These are phyloP conservation scores for Aphidius ervi DNA, from an alignment of 1,140 invertebrate species.

Conservation along the genomic window DNA sequence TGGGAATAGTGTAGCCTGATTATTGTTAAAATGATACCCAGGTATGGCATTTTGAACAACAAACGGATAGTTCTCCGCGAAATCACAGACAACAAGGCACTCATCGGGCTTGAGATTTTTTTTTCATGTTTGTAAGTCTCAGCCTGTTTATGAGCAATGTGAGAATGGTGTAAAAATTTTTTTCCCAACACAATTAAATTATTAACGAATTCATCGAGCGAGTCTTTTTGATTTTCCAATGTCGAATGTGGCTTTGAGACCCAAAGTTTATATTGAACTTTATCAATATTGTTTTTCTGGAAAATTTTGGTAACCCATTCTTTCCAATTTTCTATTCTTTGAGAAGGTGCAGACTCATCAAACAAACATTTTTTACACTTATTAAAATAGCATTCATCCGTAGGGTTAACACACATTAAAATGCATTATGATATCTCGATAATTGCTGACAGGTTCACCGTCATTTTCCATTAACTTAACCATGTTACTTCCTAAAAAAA, in stretches of 20 bases:
- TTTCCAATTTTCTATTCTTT: not conserved
- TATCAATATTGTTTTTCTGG: not conserved
- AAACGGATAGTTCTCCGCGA: no score
- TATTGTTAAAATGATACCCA: no score
- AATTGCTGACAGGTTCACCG: not conserved
- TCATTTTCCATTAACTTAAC: not conserved
- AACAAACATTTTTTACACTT: constrained; percentile 5
- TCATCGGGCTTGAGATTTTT: no score
- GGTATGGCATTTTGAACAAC: no score
- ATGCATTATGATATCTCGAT: not conserved
- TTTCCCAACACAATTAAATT: not conserved
- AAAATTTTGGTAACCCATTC: not conserved
- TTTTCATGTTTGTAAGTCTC: no score
- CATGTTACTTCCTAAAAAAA: no score
- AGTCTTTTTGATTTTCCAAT: not conserved
- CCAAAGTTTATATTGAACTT: not conserved
- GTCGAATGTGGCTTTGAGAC: not conserved
- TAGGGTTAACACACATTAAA: constrained; percentile 1
- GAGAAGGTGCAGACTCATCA: not conserved
- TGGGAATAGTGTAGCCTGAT: no score
- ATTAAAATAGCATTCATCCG: constrained; percentile 2
- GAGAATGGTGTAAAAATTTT: not conserved
- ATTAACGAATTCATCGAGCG: not conserved
- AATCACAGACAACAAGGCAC: no score
- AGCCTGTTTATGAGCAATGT: not conserved